These are phyloP conservation scores for Drosophila asahinai DNA, from an alignment of 1,140 invertebrate genomes.

Conservation along the genomic window DNA sequence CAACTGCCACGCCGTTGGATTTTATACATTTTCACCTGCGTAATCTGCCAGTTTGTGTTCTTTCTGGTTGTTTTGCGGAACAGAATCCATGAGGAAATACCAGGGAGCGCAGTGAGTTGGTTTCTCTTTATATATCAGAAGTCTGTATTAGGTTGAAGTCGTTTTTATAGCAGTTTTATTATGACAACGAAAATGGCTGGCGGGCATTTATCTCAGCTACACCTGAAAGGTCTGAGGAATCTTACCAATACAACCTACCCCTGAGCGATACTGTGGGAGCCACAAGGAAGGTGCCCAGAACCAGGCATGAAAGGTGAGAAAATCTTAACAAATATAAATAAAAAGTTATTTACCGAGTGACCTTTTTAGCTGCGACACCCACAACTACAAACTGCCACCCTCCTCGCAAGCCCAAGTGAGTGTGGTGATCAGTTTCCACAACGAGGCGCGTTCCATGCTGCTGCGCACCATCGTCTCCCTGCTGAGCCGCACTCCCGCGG, in stretches of 20 bases:
- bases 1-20: slow-evolving; percentile 16
- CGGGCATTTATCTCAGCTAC: slow-evolving; percentile 35
- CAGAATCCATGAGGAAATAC: neutral
- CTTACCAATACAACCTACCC: slow-evolving; percentile 57
- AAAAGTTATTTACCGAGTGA: too few relatives aligned
- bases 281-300: slow-evolving; percentile 54
- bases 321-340: neutral
- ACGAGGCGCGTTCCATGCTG: slow-evolving; percentile 93
- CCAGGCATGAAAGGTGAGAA: slow-evolving; percentile 50
- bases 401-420: slow-evolving; percentile 86
- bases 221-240: slow-evolving; percentile 11
- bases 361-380: slow-evolving; percentile 20
- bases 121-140: too few relatives aligned
- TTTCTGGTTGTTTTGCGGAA: slow-evolving; percentile 1
- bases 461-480: slow-evolving; percentile 90
- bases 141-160: too few relatives aligned
- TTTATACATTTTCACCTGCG: slow-evolving; percentile 11
- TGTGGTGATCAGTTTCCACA: slow-evolving; percentile 93
- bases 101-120: slow-evolving; percentile 16
- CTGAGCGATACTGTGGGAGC: slow-evolving; percentile 50
- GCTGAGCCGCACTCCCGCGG: slow-evolving; percentile 91
- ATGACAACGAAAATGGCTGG: slow-evolving; percentile 1
- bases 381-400: slow-evolving; percentile 20
- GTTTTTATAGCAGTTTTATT: neutral
- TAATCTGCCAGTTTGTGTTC: slow-evolving; percentile 34